Evolutionary conservation across 1,140 invertebrate species (phyloP), one percentile per base, ranked within the genome.

Genomic region (Eciton burchellii): DNA sequence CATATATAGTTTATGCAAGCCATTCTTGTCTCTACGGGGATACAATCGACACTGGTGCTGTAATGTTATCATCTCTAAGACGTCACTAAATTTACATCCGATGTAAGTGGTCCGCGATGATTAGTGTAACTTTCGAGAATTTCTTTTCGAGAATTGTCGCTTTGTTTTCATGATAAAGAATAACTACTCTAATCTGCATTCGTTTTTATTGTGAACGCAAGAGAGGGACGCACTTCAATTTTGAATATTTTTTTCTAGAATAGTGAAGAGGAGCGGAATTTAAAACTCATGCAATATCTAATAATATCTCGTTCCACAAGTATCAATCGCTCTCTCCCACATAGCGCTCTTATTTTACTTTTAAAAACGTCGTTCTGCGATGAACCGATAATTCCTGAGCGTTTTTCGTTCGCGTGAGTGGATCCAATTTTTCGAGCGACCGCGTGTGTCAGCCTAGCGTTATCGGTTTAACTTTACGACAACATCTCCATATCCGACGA

Each of bases 401-500:
- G 21, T 45, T 79, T 62, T 65, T 79, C 56, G 74, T 4, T 70
- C n/a, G 63, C 74, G 63, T 56, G 74, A 68, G 74, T 56, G 41
- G 65, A 56, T 45, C 21, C 41, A 79, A 79, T 79, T 79, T 79
- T 79, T 79, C 41, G 63, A 16, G 12, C 19, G 43, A 79, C 63
- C 24, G n/a, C 35, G 56, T 12, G 19, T 49, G 16, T 56, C 49
- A 29, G 63, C 12, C 49, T 26, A 29, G 16, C 16, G 63, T 70
- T 68, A 79, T 79, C 62, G 49, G 41, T 26, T 14, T 21, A 57
- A 68, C 62, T 68, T 77, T 68, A 56, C 21, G 63, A 68, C 62
- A 56, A 62, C 49, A 56, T 68, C 49, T 68, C 21, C n/a, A 45
- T 26, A 49, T 6, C 16, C 49, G 26, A 8, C 21, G n/a, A 45